Evolutionary conservation across 2,888 invertebrate species (phyloP).

Genomic region (Automeris io): DNA sequence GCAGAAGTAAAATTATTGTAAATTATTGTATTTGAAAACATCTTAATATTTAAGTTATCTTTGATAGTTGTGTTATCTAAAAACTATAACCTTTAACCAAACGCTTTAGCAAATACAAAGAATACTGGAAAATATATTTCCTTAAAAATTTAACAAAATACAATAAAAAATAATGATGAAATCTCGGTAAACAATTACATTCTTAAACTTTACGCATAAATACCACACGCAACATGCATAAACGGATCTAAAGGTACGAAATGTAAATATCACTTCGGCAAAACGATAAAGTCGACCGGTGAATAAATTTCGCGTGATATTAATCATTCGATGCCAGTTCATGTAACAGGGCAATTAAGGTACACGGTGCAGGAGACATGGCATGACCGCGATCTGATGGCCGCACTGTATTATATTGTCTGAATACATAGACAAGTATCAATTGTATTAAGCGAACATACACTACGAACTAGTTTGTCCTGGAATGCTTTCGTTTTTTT

Average conservation of each 20-base stretch:
- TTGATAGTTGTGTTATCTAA: no score
- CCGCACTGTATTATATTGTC: slow-evolving; percentile 1
- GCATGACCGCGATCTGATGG: slow-evolving; percentile 8
- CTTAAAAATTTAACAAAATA: no score
- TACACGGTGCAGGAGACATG: slow-evolving; percentile 8
- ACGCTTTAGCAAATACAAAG: not conserved
- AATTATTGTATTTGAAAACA: no score
- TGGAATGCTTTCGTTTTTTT: no score
- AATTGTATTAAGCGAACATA: not conserved
- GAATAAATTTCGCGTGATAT: slow-evolving; percentile 25
- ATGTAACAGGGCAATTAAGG: slow-evolving; percentile 21
- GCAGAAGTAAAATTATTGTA: no score
- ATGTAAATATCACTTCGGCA: slow-evolving; percentile 27
- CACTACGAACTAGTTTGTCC: no score
- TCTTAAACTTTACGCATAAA: slow-evolving; percentile 5
- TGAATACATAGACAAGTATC: not conserved
- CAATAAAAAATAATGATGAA: slow-evolving; percentile 1
- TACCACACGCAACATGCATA: slow-evolving; percentile 16
- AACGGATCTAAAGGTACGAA: slow-evolving; percentile 14
- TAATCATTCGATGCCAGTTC: slow-evolving; percentile 17
- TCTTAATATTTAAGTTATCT: no score
- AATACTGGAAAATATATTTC: not conserved
- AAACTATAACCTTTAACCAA: no score
- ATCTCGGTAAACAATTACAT: slow-evolving; percentile 3
- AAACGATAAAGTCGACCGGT: slow-evolving; percentile 17